These are phyloP conservation scores for Chascanopsetta lugubris DNA, from an alignment of 2,113 vertebrate species.

Conservation along the genomic window DNA sequence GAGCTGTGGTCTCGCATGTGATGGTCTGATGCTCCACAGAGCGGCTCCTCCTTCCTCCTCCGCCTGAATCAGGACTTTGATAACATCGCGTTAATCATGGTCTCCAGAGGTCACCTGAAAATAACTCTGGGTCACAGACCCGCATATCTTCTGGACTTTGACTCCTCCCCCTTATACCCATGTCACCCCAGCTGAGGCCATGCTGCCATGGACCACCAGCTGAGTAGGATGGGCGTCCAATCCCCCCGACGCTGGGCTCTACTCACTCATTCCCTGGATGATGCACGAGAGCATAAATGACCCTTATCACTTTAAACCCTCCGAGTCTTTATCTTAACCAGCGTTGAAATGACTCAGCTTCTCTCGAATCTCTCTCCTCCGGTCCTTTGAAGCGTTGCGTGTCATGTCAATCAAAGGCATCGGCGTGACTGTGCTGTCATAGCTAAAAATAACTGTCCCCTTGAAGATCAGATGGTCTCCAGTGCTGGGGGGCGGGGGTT, in stretches of 20 bases:
- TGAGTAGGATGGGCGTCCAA: conserved; percentile 55
- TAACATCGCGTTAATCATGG: background rate
- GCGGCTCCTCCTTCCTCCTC: background rate
- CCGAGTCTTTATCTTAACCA: conserved; percentile 15
- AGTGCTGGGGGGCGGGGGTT: background rate
- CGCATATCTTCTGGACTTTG: no score
- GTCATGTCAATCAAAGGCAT: background rate
- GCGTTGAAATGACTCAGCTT: background rate
- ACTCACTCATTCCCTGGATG: conserved; percentile 51
- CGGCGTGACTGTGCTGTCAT: conserved; percentile 24
- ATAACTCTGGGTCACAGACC: background rate
- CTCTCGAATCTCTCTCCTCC: background rate
- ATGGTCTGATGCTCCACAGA: background rate
- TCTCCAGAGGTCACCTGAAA: background rate
- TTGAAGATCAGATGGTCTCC: conserved; percentile 36
- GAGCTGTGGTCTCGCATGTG: background rate
- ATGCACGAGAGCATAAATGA: conserved; percentile 39
- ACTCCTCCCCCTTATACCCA: conserved; percentile 6
- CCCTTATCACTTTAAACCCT: no score
- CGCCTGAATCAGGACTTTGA: background rate
- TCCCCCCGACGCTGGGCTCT: conserved; percentile 41
- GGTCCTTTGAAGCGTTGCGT: background rate
- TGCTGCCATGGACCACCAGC: background rate
- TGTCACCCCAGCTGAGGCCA: conserved; percentile 5
- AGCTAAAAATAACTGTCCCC: conserved; percentile 47